Evolutionary conservation across 23 tunicate genomes (phyloP), one percentile per base, ranked within the genome.

Genomic region (Clavelina lepadiformis): DNA sequence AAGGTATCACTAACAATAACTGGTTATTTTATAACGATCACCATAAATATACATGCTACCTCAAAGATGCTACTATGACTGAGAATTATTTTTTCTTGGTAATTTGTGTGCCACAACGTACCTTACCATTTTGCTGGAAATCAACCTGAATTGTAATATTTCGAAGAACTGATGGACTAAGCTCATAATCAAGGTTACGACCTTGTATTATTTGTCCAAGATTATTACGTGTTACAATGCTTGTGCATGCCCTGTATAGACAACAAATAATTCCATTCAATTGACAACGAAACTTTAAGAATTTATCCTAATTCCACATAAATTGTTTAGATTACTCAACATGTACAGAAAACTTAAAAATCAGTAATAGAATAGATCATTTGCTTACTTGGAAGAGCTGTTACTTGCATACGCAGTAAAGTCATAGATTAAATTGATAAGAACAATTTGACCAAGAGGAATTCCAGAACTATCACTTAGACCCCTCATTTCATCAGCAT

Each of bases 401-500:
- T n/a, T n/a, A 66, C 47, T 66, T 3, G 38, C 67, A 44, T 65
- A 30, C 11, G 82, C 70, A 35, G 69, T 51, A 2, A 64, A 18
- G 38, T 87, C 96, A 61, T 87, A 87, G 32, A 77, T 35, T 24
- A 87, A 51, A 53, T 87, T 87, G 41, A 58, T 58, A 2, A 87
- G 36, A 8, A 80, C 73, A 27, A 87, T 44, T 29, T 79, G 76
- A 1, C 82, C 82, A 19, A 79, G 62, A 5, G 68, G 67, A 60
- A 87, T 68, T 3, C 52, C 47, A 26, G 74, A 36, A 2, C 34
- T 67, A 21, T 79, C 57, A 35, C 86, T 74, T 27, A 89, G 46
- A 24, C 97, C 88, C n/a, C 83, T 56, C 64, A 89, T 59, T 45
- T 81, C 97, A 70, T 89, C 97, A 44, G 89, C 74, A 52, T 49